A percentile compares a stretch with the other conserved stretches of the same genome.
Evolutionary conservation across 64 coral and sea anemone genomes (phyloP).

Genomic region (Montipora foliosa): DNA sequence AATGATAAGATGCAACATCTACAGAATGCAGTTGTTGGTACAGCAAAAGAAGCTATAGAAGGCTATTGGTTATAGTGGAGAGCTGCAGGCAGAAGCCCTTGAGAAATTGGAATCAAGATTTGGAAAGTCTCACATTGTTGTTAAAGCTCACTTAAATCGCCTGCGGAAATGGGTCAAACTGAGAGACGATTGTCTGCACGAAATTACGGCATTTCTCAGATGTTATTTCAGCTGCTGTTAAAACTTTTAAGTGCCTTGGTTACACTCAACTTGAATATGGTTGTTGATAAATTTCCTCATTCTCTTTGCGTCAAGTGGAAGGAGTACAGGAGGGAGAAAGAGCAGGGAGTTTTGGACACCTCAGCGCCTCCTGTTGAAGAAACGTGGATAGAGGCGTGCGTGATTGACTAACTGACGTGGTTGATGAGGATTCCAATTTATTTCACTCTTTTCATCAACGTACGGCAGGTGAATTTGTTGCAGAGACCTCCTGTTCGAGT

Average conservation of each 20-base stretch:
- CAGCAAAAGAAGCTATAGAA: too few relatives aligned
- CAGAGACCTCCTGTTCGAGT: too few relatives aligned
- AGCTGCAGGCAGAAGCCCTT: background rate
- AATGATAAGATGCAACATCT: too few relatives aligned
- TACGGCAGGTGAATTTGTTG: too few relatives aligned
- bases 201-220: background rate
- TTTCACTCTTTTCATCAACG: too few relatives aligned
- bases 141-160: background rate
- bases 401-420: too few relatives aligned
- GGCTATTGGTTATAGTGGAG: too few relatives aligned
- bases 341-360: background rate
- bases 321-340: conserved; percentile 31
- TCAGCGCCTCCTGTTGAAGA: conserved; percentile 5
- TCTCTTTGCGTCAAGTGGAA: conserved; percentile 47
- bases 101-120: conserved; percentile 37
- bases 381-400: conserved; percentile 27
- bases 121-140: conserved; percentile 15
- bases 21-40: too few relatives aligned
- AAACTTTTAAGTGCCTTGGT: conserved; percentile 1
- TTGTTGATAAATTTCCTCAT: too few relatives aligned
- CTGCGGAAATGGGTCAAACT: background rate
- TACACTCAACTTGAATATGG: too few relatives aligned
- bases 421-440: too few relatives aligned
- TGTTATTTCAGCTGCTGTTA: conserved; percentile 1
- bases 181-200: background rate